phyloP scores from a whole-genome alignment of 2,797 vertebrate species.

The Phoxinus dragarum region DNA sequence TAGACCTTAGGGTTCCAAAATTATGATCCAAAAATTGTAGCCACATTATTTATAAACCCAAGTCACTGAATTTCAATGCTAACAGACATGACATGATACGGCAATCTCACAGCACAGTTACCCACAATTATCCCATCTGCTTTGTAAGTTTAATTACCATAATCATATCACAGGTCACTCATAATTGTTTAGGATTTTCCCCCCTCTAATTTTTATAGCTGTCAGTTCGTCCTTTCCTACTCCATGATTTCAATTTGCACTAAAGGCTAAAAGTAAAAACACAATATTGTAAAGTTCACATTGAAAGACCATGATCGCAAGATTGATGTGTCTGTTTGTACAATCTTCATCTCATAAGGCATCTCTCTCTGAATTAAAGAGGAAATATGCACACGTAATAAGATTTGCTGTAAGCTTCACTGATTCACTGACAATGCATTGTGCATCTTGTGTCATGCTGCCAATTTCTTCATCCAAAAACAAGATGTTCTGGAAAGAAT shows the following conservation, averaged over 20 bases:
- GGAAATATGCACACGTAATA: background rate
- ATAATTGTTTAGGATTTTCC: background rate
- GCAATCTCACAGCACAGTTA: background rate
- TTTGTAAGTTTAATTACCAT: constrained; percentile 1
- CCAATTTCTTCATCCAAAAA: constrained; percentile 10
- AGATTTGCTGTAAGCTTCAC: background rate
- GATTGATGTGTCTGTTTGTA: background rate
- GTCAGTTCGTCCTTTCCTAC: background rate
- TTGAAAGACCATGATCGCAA: background rate
- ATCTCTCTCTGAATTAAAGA: background rate
- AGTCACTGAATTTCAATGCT: background rate
- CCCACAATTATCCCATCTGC: background rate
- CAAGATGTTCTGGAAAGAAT: background rate
- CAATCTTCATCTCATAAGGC: background rate
- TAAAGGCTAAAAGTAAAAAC: background rate
- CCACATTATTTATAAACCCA: background rate
- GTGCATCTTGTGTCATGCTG: constrained; percentile 14
- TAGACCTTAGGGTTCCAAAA: too few species aligned
- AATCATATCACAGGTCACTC: background rate
- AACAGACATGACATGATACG: background rate
- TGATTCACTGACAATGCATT: background rate
- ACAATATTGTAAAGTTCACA: background rate
- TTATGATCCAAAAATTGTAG: background rate
- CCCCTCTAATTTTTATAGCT: background rate
- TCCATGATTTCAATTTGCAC: background rate